Evolutionary conservation across 2,797 vertebrate genomes (phyloP).

Genomic region (Chrysocyon brachyurus): DNA sequence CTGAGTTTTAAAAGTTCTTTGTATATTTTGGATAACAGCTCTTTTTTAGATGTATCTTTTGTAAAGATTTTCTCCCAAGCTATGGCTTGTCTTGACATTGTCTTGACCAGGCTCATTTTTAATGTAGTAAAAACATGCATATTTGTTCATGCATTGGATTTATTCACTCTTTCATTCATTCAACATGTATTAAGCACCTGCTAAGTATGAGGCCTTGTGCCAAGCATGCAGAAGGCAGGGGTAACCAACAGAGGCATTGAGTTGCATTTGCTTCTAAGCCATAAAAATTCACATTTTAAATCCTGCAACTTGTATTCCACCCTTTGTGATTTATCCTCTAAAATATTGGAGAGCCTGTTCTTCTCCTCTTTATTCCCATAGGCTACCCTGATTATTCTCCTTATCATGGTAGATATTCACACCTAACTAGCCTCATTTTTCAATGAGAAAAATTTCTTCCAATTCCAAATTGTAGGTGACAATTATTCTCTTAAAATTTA

Average conservation of each 20-base stretch:
- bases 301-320: background rate
- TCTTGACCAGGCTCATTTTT: background rate
- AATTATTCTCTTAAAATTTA: conserved; percentile 14
- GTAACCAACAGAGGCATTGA: background rate
- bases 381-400: background rate
- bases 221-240: background rate
- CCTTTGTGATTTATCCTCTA: background rate
- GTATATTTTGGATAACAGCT: background rate
- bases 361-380: background rate
- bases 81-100: background rate
- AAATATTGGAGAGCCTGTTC: background rate
- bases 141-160: background rate
- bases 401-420: background rate
- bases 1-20: background rate
- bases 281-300: background rate
- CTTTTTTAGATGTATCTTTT: conserved; percentile 20
- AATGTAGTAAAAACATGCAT: background rate
- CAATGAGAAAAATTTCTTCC: background rate
- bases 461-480: background rate
- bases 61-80: background rate
- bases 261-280: background rate
- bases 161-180: background rate
- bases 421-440: background rate
- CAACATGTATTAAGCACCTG: background rate
- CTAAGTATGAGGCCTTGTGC: background rate